Evolutionary conservation across 1,140 invertebrate genomes (phyloP).

Genomic region (Orchestia grillus): DNA sequence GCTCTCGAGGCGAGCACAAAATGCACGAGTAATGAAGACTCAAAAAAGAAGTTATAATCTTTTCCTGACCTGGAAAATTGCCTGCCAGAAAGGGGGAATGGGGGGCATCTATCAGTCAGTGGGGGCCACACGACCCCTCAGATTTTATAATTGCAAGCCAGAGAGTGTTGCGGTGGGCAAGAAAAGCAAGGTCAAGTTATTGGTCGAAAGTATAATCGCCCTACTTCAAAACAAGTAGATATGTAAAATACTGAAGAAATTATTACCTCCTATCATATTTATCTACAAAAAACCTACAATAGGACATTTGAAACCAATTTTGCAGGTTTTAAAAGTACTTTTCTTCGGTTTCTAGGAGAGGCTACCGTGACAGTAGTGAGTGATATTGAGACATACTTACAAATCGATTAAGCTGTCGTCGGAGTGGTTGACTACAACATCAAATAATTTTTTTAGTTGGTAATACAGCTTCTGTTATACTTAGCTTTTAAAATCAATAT

Average conservation of each 20-base stretch:
- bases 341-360: background rate
- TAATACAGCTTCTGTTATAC: background rate
- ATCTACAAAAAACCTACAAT: no score
- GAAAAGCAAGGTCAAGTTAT: background rate
- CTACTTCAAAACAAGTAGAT: background rate
- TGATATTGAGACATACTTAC: background rate
- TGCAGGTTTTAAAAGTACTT: no score
- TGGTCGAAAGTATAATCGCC: background rate
- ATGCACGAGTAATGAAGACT: background rate
- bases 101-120: conserved; percentile 2
- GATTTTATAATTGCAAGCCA: background rate
- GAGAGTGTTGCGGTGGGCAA: background rate
- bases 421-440: background rate
- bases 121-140: background rate
- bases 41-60: conserved; percentile 35
- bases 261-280: background rate
- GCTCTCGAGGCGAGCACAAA: background rate
- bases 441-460: background rate
- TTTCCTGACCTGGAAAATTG: conserved; percentile 35
- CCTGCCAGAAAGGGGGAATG: background rate
- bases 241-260: background rate
- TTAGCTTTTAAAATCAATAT: no score
- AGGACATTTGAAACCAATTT: no score
- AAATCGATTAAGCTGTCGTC: background rate
- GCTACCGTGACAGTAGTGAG: background rate